Percentiles rank a stretch among this genome's conserved stretches.
phyloP scores from a whole-genome alignment of 2,888 invertebrate species.

The Megalurothrips usitatus region DNA sequence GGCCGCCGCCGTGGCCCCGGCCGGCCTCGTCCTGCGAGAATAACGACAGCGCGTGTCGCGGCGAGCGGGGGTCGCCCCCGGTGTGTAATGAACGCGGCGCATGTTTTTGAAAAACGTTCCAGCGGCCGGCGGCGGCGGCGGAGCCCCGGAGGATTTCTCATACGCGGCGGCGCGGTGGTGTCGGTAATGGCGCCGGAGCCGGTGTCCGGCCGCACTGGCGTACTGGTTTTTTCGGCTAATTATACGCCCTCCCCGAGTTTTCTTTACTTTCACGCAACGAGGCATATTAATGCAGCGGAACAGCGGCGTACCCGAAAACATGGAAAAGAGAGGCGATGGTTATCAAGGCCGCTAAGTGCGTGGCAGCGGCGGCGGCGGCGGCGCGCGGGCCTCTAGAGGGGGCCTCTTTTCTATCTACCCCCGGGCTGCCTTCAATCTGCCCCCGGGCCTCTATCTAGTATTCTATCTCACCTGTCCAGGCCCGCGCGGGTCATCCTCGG shows the following conservation, averaged over 20 bases:
- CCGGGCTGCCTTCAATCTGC: too few species aligned
- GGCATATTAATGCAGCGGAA: conserved; percentile 24
- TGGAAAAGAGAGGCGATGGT: not conserved
- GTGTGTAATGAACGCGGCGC: too few species aligned
- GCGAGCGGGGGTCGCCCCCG: too few species aligned
- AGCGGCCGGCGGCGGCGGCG: not conserved
- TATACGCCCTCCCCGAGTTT: not conserved
- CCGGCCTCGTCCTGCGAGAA: too few species aligned
- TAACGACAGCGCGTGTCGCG: too few species aligned
- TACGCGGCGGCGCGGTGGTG: not conserved
- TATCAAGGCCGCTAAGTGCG: not conserved
- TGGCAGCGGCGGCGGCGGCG: too few species aligned
- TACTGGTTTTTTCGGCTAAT: conserved; percentile 1
- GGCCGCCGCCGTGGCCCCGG: too few species aligned
- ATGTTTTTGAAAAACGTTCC: not conserved
- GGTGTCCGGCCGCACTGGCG: not conserved
- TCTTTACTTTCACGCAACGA: conserved; percentile 22
- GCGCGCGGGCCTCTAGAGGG: not conserved
- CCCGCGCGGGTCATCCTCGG: too few species aligned
- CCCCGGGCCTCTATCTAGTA: too few species aligned
- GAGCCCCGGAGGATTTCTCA: not conserved
- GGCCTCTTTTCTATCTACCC: too few species aligned
- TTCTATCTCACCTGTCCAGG: too few species aligned
- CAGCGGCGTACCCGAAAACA: not conserved
- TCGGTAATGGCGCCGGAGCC: not conserved